Evolutionary conservation across 2,888 invertebrate genomes (phyloP).

Genomic region (Minunthozetes semirufus): DNA sequence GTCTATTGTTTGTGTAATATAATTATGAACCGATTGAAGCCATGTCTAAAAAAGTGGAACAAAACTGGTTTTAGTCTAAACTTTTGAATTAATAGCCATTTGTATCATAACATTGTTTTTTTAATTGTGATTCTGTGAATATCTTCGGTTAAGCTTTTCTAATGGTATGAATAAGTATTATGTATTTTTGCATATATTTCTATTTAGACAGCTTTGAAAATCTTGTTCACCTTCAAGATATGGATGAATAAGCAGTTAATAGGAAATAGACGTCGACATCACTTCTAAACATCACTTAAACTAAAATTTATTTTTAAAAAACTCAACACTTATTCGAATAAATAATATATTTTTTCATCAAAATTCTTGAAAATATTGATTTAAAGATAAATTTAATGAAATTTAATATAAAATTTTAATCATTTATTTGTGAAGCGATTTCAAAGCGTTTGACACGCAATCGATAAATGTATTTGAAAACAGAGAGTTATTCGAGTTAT

Average conservation of each 20-base stretch:
- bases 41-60: background rate
- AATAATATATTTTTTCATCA: background rate
- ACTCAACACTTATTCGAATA: background rate
- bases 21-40: background rate
- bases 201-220: conserved; percentile 25
- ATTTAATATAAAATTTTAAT: background rate
- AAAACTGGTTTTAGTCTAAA: background rate
- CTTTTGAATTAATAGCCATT: background rate
- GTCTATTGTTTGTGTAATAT: background rate
- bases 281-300: background rate
- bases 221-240: conserved; percentile 4
- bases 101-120: background rate
- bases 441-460: background rate
- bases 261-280: background rate
- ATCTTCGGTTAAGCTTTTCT: background rate
- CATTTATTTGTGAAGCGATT: background rate
- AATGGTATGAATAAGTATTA: background rate
- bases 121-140: background rate
- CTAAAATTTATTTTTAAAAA: too few species aligned
- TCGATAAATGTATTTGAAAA: background rate
- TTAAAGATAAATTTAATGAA: background rate
- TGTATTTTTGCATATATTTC: background rate
- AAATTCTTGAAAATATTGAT: background rate
- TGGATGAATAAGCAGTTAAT: background rate
- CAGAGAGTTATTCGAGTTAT: background rate